phyloP scores from a whole-genome alignment of 2,113 vertebrate species.

The Takifugu flavidus region DNA sequence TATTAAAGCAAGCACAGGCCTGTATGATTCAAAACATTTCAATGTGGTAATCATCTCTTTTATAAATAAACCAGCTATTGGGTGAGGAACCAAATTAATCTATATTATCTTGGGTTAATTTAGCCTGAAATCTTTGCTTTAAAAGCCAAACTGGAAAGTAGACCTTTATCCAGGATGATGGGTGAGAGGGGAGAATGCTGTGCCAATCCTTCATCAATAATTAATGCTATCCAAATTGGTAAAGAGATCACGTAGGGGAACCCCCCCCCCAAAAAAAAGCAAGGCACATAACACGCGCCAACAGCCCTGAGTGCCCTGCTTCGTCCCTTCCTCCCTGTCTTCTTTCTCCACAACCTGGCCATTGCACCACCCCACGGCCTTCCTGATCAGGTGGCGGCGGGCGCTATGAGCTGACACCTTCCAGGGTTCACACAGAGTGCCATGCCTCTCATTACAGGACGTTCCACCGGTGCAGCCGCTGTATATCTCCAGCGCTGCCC shows the following conservation, averaged over 20 bases:
- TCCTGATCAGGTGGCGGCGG: constrained; percentile 78
- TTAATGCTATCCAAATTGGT: constrained; percentile 77
- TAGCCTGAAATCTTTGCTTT: constrained; percentile 44
- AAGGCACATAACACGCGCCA: constrained; percentile 67
- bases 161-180: constrained; percentile 42
- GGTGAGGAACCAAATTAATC: too few relatives aligned
- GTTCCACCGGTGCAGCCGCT: constrained; percentile 59
- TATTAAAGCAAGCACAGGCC: too few relatives aligned
- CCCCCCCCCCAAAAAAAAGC: too few relatives aligned
- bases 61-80: too few relatives aligned
- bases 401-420: constrained; percentile 76
- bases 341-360: constrained; percentile 52
- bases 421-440: constrained; percentile 78
- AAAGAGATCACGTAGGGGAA: constrained; percentile 78
- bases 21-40: constrained; percentile 1
- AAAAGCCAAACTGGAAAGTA: constrained; percentile 34
- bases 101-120: constrained; percentile 14
- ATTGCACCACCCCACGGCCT: constrained; percentile 61
- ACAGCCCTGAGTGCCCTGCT: constrained; percentile 73
- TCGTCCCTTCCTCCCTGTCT: constrained; percentile 33
- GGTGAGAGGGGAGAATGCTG: constrained; percentile 68
- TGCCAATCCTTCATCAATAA: constrained; percentile 75
- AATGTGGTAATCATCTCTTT: neutral
- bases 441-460: constrained; percentile 73
- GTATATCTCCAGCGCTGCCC: constrained; percentile 51